Conservation (phyloP, 2,888 invertebrate genomes). For the Tyria jacobaeae region DNA sequence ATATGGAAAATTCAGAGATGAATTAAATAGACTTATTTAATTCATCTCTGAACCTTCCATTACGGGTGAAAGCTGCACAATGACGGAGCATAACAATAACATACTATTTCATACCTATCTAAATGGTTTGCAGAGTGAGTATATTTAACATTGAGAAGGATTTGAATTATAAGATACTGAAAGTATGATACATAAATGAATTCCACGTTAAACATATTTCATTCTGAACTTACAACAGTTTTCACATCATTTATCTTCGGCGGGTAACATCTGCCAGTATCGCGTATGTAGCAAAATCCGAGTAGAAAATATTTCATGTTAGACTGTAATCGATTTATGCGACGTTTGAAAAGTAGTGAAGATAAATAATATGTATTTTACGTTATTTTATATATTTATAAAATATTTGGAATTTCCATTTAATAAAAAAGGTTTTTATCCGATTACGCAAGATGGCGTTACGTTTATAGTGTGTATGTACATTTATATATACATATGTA, state of each 20-base stretch:
- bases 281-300: constrained; percentile 11
- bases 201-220: constrained; percentile 20
- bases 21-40: too few species aligned
- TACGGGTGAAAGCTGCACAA: background rate
- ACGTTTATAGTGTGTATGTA: too few species aligned
- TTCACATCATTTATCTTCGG: constrained; percentile 29
- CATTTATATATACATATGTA: too few species aligned
- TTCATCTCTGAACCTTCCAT: too few species aligned
- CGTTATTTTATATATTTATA: too few species aligned
- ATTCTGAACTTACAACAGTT: constrained; percentile 27
- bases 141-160: background rate
- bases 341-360: background rate
- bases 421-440: too few species aligned
- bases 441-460: too few species aligned
- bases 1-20: background rate
- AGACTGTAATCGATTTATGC: constrained; percentile 27
- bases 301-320: constrained; percentile 16
- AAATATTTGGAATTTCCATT: too few species aligned
- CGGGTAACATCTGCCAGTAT: constrained; percentile 28
- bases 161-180: constrained; percentile 9
- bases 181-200: constrained; percentile 13
- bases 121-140: constrained; percentile 3
- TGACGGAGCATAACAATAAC: background rate
- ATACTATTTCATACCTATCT: constrained; percentile 6
- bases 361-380: background rate